phyloP scores from a whole-genome alignment of 2,113 vertebrate species.

The Chauna torquata region DNA sequence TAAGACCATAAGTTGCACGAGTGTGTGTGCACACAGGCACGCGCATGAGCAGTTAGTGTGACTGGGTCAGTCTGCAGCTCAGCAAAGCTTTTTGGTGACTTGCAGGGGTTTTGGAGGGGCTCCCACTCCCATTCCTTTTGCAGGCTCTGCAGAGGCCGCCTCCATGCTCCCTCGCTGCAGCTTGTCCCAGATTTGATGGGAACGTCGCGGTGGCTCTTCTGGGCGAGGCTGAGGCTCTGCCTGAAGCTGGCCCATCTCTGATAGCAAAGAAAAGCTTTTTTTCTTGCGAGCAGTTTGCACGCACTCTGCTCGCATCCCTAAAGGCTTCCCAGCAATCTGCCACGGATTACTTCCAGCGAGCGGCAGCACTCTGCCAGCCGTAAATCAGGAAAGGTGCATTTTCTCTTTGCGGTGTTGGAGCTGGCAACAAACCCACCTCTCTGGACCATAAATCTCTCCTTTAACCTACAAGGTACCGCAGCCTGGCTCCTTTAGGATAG shows the following conservation, averaged over 20 bases:
- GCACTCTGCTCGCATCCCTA: not conserved
- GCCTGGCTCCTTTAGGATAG: not conserved
- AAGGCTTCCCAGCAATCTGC: not conserved
- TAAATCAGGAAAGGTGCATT: not conserved
- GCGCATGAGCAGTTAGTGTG: not conserved
- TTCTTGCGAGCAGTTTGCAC: not conserved
- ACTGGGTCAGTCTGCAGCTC: not conserved
- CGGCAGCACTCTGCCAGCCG: not conserved
- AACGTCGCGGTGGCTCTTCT: no score
- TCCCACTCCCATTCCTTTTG: not conserved
- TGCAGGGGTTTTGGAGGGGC: rapidly evolving
- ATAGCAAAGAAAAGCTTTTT: not conserved
- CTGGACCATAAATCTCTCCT: not conserved
- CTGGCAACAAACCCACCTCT: not conserved
- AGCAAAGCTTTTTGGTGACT: not conserved
- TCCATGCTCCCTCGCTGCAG: no score
- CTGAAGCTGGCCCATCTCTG: not conserved
- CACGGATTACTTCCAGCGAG: not conserved
- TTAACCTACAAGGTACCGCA: not conserved
- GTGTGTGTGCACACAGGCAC: not conserved
- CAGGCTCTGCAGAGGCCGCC: no score
- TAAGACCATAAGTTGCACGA: not conserved
- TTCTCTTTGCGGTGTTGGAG: not conserved
- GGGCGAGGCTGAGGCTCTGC: no score
- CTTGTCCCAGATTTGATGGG: no score